phyloP scores from a whole-genome alignment of 2,113 vertebrate species.

The Lynx canadensis region DNA sequence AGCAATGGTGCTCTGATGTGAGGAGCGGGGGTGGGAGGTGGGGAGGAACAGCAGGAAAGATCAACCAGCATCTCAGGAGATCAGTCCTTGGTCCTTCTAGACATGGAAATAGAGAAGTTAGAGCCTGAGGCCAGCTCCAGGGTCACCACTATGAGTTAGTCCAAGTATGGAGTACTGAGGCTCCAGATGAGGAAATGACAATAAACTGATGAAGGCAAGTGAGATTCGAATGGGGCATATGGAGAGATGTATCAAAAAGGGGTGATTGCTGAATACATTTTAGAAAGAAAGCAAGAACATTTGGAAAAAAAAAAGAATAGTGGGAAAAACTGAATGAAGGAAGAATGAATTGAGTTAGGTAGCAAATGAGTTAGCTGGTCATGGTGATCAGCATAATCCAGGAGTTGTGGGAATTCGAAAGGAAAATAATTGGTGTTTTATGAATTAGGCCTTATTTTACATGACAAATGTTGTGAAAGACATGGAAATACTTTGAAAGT shows the following conservation, averaged over 20 bases:
- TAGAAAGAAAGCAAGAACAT: constrained; percentile 12
- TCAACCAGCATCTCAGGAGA: background rate
- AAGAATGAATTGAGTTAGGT: background rate
- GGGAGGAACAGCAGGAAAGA: background rate
- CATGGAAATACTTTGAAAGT: background rate
- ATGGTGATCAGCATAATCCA: background rate
- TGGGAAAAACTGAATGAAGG: background rate
- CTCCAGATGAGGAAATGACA: background rate
- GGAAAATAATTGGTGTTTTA: background rate
- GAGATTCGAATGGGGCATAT: background rate
- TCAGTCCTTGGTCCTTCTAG: background rate
- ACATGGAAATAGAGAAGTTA: background rate
- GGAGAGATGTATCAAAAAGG: background rate
- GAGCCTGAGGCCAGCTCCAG: background rate
- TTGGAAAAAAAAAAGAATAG: background rate
- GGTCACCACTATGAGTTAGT: background rate
- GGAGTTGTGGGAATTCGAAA: background rate
- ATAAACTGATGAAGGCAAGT: background rate
- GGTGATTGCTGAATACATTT: background rate
- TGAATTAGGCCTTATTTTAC: background rate
- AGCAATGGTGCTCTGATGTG: background rate
- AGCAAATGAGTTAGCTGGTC: background rate
- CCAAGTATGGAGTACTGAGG: background rate
- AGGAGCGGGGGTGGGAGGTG: background rate
- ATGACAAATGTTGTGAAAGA: background rate